Evolutionary conservation across 2,888 invertebrate genomes (phyloP), one percentile per base, ranked within the genome.

Genomic region (Cerceris ruficornis): DNA sequence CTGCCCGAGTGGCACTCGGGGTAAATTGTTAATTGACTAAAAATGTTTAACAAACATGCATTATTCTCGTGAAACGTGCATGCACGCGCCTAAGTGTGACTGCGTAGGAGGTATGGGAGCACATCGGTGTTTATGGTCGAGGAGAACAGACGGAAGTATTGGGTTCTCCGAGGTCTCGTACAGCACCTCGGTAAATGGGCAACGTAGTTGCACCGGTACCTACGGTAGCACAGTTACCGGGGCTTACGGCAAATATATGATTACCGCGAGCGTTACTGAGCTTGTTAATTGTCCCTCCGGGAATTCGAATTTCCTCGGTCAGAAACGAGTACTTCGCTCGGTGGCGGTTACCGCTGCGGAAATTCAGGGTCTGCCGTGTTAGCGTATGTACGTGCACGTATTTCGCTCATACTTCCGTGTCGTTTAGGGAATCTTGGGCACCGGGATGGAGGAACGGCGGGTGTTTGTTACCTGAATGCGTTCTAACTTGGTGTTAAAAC

Each of bases 301-400:
- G 82, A 81, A 82, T 81, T 81, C 75, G 78, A 81, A 76, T 81
- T 78, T 78, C 81, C 82, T 75, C 66, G 75, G 75, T 68, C 77
- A 75, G 67, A 43, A 67, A 50, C 59, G 58, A 67, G 60, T 57
- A 67, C 52, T 60, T 54, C 68, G 69, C 60, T 60, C 15, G 59
- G 62, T 46, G 49, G 46, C 54, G 69, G 61, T 75, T 70, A 54
- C 70, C 64, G 17, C 57, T 58, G 57, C 58, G 68, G 81, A 67
- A 76, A 80, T 76, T 71, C 65, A 15, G 55, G 6, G 41, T 41
- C 42, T 6, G 59, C n/a, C 49, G 4, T 54, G 14, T 39, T 49
- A 13, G 8, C n/a, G 55, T 14, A 17, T 55, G 8, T 55, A 7
- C 28, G 17, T 17, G 55, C 17, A 52, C 52, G 52, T 52, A n/a